Base-by-base conservation (phyloP, 1,140 invertebrate genomes). In the Magallana angulata region DNA sequence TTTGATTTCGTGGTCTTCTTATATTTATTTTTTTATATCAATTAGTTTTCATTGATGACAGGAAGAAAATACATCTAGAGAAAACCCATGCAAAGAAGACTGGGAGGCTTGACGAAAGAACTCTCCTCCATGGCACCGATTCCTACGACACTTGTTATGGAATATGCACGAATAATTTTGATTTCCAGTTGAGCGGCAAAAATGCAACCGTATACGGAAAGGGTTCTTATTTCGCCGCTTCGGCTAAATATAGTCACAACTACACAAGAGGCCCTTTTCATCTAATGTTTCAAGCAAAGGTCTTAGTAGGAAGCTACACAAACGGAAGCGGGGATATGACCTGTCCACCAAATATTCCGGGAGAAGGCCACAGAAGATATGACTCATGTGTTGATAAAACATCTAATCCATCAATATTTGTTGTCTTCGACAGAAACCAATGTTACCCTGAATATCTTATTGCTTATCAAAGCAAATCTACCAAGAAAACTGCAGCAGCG, bases 391-490 rank as follows among this genome's bases (percentile, higher is more conserved):
- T 92, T 0, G 89, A 92, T 80, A 76, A 89, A 60, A n/a, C 59
- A 11, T 59, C 48, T 1, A 80, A 89, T 16, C 92, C 92, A n/a
- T 58, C 60, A 2, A 90, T 92, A 48, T 92, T 89, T 85, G 90
- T 92, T 16, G 87, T 92, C 16, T 92, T 91, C 88, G 92, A 92
- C 58, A 76, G 59, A 14, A 86, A 68, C 14, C 92, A 92, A 80
- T 87, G 85, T 30, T 92, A 92, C 82, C 92, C 92, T 8, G 90
- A 91, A 24, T 24, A 91, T 58, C 71, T 92, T 0, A 90, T 92
- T 48, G 81, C 81, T 7, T 82, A 82, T 58, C 56, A 82, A 14
- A 30, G 24, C 16, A 9, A 18, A 80, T 48, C 36, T 48, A 48
- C 36, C 36, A 48, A 0, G 1, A 48, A 0, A 48, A 48, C 36